phyloP scores from a whole-genome alignment of 2,888 invertebrate genomes.

The Chymomyza caudatula region DNA sequence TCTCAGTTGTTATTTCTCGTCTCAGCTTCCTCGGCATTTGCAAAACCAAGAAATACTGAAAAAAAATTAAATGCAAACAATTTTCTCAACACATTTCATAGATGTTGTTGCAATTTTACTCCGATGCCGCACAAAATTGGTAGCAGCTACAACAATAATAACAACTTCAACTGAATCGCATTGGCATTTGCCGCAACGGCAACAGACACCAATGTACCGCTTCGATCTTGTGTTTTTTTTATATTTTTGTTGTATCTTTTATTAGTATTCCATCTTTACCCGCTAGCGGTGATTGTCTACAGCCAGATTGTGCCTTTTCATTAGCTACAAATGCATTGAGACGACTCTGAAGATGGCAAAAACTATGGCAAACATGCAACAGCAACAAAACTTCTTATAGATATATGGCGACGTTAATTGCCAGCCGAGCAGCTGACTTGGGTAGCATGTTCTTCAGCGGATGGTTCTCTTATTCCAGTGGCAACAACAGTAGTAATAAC shows the following conservation, averaged over 20 bases:
- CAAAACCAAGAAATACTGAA: constrained; percentile 16
- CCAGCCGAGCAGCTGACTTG: constrained; percentile 32
- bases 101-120: background rate
- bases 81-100: background rate
- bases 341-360: constrained; percentile 53
- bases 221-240: background rate
- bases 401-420: constrained; percentile 47
- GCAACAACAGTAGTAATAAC: constrained; percentile 28
- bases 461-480: background rate
- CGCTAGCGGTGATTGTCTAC: constrained; percentile 53
- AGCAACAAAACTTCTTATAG: background rate
- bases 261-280: constrained; percentile 40
- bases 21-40: background rate
- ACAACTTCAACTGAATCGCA: constrained; percentile 28
- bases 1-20: background rate
- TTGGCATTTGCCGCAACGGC: constrained; percentile 5
- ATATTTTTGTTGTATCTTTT: constrained; percentile 15
- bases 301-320: constrained; percentile 49
- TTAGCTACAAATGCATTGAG: constrained; percentile 35
- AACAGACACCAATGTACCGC: constrained; percentile 3
- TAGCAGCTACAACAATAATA: constrained; percentile 26
- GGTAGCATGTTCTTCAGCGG: background rate
- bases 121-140: constrained; percentile 22
- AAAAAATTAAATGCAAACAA: constrained; percentile 9
- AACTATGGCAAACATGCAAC: constrained; percentile 55